phyloP scores from a whole-genome alignment of 2,797 vertebrate genomes.

The Onychomys leucogaster region DNA sequence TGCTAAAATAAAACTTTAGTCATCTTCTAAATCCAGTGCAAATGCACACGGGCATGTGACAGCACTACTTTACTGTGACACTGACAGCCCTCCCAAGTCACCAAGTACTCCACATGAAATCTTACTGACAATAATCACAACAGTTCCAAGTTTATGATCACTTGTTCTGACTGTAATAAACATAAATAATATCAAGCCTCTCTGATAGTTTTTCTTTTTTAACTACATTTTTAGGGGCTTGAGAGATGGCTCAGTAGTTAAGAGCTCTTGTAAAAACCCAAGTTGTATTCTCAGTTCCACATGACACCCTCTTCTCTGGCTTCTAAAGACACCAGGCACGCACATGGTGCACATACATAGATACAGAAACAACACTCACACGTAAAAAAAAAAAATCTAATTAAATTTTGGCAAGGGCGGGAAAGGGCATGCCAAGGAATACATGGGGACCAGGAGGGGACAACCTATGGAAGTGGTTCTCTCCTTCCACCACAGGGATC shows the following conservation, averaged over 20 bases:
- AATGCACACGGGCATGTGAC: neutral
- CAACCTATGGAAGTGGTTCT: neutral
- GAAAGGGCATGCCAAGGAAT: neutral
- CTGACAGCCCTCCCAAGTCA: neutral
- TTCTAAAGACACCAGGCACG: neutral
- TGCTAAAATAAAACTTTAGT: conserved; percentile 35
- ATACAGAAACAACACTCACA: neutral
- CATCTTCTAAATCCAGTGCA: conserved; percentile 20
- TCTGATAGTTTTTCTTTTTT: neutral
- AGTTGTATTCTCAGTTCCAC: neutral
- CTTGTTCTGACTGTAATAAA: conserved; percentile 25
- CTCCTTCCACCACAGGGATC: neutral
- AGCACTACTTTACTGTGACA: neutral
- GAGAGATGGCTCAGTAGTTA: neutral
- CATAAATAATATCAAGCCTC: neutral
- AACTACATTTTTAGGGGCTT: neutral
- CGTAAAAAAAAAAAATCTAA: neutral
- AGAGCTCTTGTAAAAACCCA: too few species aligned
- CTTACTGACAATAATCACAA: neutral
- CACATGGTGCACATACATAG: neutral
- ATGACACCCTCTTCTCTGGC: neutral
- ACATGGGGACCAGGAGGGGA: neutral
- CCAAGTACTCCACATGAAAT: neutral
- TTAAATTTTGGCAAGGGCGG: neutral
- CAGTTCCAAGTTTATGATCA: neutral